These are phyloP conservation scores for Vanessa atalanta DNA, from an alignment of 1,140 invertebrate species.

Conservation along the genomic window DNA sequence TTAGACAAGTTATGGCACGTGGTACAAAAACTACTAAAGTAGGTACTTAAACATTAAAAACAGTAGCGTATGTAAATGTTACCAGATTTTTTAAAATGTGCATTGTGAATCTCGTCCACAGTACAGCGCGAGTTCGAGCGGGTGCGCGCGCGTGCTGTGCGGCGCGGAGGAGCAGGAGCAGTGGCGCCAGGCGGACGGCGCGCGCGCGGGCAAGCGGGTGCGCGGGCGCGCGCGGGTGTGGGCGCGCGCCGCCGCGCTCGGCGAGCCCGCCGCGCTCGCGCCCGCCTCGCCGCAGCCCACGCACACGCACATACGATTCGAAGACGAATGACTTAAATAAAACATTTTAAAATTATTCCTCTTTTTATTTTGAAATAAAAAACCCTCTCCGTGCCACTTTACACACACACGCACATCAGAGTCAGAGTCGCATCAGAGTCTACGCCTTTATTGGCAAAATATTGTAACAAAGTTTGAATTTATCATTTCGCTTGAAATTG, in stretches of 20 bases:
- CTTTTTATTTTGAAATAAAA: background rate
- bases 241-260: constrained; percentile 37
- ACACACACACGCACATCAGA: too few species aligned
- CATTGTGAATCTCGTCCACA: constrained; percentile 21
- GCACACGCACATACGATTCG: constrained; percentile 72
- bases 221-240: constrained; percentile 39
- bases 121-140: constrained; percentile 50
- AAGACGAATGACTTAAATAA: constrained; percentile 46
- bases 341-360: background rate
- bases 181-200: constrained; percentile 52
- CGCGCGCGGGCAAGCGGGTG: constrained; percentile 25
- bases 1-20: too few species aligned
- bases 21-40: too few species aligned
- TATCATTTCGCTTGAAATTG: too few species aligned
- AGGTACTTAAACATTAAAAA: too few species aligned
- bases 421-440: too few species aligned
- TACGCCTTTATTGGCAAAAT: too few species aligned
- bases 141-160: constrained; percentile 46
- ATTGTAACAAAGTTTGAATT: too few species aligned
- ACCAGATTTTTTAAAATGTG: too few species aligned
- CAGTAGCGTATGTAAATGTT: too few species aligned
- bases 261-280: constrained; percentile 34
- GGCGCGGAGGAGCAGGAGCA: constrained; percentile 61
- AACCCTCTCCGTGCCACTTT: too few species aligned
- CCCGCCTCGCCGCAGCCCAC: constrained; percentile 69